These are phyloP conservation scores for Panopea generosa DNA, from an alignment of 2,888 invertebrate species.

Conservation along the genomic window DNA sequence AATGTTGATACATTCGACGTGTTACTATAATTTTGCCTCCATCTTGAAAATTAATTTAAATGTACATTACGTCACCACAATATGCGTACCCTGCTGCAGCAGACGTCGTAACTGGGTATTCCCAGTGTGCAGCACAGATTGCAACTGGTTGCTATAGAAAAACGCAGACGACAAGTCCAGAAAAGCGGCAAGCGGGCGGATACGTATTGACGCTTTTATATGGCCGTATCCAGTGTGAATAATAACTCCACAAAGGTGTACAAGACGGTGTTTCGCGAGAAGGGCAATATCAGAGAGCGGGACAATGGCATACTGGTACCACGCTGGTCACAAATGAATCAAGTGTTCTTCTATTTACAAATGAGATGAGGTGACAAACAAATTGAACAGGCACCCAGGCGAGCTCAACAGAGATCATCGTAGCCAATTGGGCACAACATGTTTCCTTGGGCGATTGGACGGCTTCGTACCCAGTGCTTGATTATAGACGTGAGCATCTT, in stretches of 20 bases:
- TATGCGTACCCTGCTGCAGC: neutral
- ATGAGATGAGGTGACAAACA: conserved; percentile 25
- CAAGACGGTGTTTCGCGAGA: conserved; percentile 36
- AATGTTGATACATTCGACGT: too few relatives aligned
- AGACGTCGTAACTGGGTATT: conserved; percentile 1
- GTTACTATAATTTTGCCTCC: too few relatives aligned
- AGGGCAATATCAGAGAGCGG: conserved; percentile 34
- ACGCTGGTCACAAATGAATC: conserved; percentile 20
- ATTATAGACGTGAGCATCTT: neutral
- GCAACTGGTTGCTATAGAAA: conserved; percentile 21
- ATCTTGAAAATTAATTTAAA: too few relatives aligned
- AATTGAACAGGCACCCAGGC: conserved; percentile 15
- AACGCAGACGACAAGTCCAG: conserved; percentile 35
- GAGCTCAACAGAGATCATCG: neutral
- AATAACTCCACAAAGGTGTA: conserved; percentile 21
- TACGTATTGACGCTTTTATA: conserved; percentile 10
- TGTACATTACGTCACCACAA: neutral
- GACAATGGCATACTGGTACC: conserved; percentile 1
- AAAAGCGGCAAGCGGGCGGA: conserved; percentile 18
- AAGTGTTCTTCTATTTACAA: conserved; percentile 12
- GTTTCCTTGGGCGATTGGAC: conserved; percentile 14
- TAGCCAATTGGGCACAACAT: neutral
- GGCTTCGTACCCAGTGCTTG: conserved; percentile 12
- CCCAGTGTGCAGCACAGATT: conserved; percentile 4
- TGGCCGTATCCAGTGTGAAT: conserved; percentile 23